Base-by-base conservation (phyloP, 2,888 invertebrate genomes). In the Malthinus flaveolus region DNA sequence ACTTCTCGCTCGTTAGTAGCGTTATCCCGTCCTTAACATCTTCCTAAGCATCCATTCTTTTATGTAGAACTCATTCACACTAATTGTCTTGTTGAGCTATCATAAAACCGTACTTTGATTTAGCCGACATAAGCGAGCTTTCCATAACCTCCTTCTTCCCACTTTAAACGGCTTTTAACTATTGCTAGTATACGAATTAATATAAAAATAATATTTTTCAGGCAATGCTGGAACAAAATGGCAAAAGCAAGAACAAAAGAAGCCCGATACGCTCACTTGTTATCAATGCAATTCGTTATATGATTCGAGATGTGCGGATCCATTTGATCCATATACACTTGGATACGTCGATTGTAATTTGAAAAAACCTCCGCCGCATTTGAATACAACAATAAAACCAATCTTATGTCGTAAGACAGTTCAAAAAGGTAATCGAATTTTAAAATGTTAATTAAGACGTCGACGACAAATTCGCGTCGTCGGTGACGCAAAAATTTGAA, bases 251-350 rank as follows among this genome's bases (percentile, higher is more conserved):
- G 57, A 58, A 51, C 53, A 56, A 12, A 56, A 59, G 35, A 58
- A 59, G 33, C 66, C 69, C 49, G 72, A 71, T 59, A 71, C 88
- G 61, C 85, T 92, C 62, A 81, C 86, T 69, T 96, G 96, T 78
- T 95, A 93, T 75, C 88, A 93, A 71, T 96, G 95, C 79, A 96
- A 95, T 81, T 95, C 95, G 59, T 89, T 87, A 63, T 93, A 87
- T 74, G 94, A 95, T 78, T 90, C 91, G 34, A 86, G 93, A 67
- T 96, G 96, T 72, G 94, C 89, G 1, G 92, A 93, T 73, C 90
- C 92, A 51, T 95, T 96, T 75, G 89, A 93, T 74, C 84, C 91
- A 13, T 92, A 88, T 78, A 90, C 91, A 48, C 85, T 95, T 70
- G 94, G 93, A 31, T 84, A 88, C 66, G 88, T 92, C 23, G 91